Base-by-base conservation (phyloP, 2,113 vertebrate genomes). In the Laticauda colubrina region DNA sequence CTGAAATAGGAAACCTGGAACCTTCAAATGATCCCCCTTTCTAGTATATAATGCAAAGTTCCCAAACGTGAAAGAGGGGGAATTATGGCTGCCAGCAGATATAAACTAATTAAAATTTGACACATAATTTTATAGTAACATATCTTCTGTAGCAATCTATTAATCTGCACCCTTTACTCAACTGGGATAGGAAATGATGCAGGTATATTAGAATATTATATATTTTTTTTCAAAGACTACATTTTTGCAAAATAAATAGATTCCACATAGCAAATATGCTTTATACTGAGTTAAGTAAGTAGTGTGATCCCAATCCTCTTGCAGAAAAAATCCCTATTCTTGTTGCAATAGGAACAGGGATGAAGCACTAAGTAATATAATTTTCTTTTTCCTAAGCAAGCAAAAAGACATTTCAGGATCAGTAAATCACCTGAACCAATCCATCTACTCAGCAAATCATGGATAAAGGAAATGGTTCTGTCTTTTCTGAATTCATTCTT, bases 401-500 rank as follows among this genome's bases (percentile, higher is more conserved):
- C 69, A 81, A 34, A 75, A 75, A 75, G 14, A 34, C 11, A 14
- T n/a, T 69, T 69, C 4, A 34, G 64, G 64, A 69, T 69, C 64
- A 18, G 29, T 4, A 34, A 75, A 75, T 34, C 2, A 34, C 64
- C 64, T 18, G 14, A 75, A 75, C 64, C 64, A 75, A 75, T 14
- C 14, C 64, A 75, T 75, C 29, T 34, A 15, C n/a, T 75, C 29
- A 34, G 64, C 2, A 75, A 75, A 75, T 34, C 64, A 75, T 75
- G 64, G 64, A 34, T 34, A 75, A 75, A 75, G n/a, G 64, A 75
- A 75, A 75, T 7, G 14, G 14, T 75, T 75, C 64, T 75, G n/a
- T 14, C n/a, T 34, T 75, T 15, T 94, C 92, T 26, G 94, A 96
- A 7, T 97, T 97, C 89, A 90, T 96, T 75, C 94, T 97, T 55